Evolutionary conservation across 2,113 vertebrate genomes (phyloP), one percentile per base, ranked within the genome.

Genomic region (Alethe diademata): DNA sequence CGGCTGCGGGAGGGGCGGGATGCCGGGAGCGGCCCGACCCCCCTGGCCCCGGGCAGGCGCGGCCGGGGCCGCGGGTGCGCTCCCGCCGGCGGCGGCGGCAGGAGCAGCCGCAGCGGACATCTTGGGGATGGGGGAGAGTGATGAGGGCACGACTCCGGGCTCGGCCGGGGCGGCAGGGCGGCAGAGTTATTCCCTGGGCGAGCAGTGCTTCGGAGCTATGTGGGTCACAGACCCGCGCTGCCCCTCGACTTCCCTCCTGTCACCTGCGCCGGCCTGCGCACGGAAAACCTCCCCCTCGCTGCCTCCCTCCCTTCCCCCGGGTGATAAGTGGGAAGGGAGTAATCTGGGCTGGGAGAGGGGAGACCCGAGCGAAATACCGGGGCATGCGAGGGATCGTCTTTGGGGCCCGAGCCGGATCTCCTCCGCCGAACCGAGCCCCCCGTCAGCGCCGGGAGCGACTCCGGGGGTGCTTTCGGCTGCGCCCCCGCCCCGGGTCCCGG

Each of bases 171-270:
- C 12, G 35, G 56, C 50, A 6, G 42, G 18, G 33, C 12, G 33
- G 38, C 35, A 4, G 79, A n/a, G 51, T 26, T n/a, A 38, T 20
- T 12, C 14, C 60, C 10, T 6, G 40, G n/a, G 38, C 22, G 47
- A 16, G 42, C 47, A 28, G 51, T 3, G 66, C 33, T 19, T 4
- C 2, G 62, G 8, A 22, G 35, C 19, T 57, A 90, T 95, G 19
- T 96, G 91, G 97, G 97, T 95, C 96, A 92, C 85, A 57, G 50
- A 69, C 12, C 50, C 40, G 6, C 50, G 38, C 19, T 40, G 51
- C 51, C 47, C 51, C 42, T n/a, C 66, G 3, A 5, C 62, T 42
- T 13, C 26, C 24, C 74, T 14, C 25, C 12, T 12, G 73, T 31
- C 95, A 87, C 88, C 81, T 93, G 91, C 73, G 65, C 58, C 64